Conservation (phyloP, 2,888 invertebrate species). For the Torymus tubicola region DNA sequence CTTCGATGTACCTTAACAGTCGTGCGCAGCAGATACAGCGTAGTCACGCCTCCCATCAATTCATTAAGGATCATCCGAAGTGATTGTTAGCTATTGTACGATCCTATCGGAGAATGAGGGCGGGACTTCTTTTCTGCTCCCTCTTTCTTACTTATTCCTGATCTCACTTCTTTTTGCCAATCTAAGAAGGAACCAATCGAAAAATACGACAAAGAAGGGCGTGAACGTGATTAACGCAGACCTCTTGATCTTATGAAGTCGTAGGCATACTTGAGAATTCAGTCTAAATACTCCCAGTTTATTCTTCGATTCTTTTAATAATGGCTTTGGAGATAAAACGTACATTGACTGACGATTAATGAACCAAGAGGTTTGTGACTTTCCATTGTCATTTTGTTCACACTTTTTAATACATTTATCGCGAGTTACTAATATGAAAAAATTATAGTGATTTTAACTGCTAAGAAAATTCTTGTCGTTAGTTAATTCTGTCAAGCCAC, state of each 20-base stretch:
- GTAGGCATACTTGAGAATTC: conserved; percentile 49
- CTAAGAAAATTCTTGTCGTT: too few relatives aligned
- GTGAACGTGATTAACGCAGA: conserved; percentile 70
- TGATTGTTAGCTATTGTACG: conserved; percentile 47
- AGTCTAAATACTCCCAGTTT: conserved; percentile 74
- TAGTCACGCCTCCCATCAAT: conserved; percentile 27
- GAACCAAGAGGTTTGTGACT: conserved; percentile 59
- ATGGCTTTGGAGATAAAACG: conserved; percentile 66
- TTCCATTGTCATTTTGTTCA: too few relatives aligned
- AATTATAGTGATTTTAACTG: too few relatives aligned
- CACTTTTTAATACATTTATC: too few relatives aligned
- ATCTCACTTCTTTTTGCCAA: conserved; percentile 37
- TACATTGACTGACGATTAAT: conserved; percentile 72
- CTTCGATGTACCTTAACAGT: conserved; percentile 33
- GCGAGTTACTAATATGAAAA: too few relatives aligned
- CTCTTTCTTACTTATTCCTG: conserved; percentile 35
- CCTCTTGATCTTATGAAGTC: conserved; percentile 59
- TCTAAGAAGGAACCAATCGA: conserved; percentile 8
- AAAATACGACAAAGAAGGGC: conserved; percentile 61
- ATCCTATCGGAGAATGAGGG: neutral
- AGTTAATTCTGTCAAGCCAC: too few relatives aligned
- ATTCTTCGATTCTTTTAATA: conserved; percentile 78
- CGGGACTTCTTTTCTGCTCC: neutral
- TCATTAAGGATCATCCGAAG: conserved; percentile 52
- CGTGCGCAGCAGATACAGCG: neutral